Base-by-base conservation (phyloP, 2,888 invertebrate species). In the Lasioglossum zephyrum region DNA sequence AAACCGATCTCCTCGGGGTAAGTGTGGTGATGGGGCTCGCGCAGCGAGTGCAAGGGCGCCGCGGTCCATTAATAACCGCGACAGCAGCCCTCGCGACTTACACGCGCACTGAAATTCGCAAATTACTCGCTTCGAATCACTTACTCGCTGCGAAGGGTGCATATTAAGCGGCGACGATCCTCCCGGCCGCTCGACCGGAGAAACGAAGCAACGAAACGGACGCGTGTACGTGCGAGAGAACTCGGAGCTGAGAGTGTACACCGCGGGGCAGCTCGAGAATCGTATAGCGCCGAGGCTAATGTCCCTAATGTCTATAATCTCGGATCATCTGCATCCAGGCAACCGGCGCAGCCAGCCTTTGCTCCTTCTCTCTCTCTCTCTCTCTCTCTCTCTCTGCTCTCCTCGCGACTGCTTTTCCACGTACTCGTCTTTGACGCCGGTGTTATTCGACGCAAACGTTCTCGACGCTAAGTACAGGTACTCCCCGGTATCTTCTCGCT, bases 271-370 rank as follows among this genome's bases (percentile, higher is more conserved):
- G 53, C 84, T 88, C 53, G 83, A 79, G 90, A 91, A 90, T 89
- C 88, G 79, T 86, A 87, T 89, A 91, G 89, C 90, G 87, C 85
- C 89, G 90, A 92, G 91, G 93, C 93, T 94, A 94, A 94, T 94
- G 94, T 92, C 92, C 91, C 92, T 94, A 94, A 95, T 94, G 94
- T 93, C 93, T 94, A 94, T 94, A 93, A 94, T 95, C 93, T 93
- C 88, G 92, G 90, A 92, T 94, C 93, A 94, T 94, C 93, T 92
- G 93, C 93, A 93, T 93, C 92, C 85, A 85, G 77, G 79, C 81
- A 63, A 76, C 77, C 36, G 57, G 92, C 79, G 82, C 76, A 78
- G 53, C 53, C 53, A 53, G 53, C 2, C 57, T n/a, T 53, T 9
- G 2, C 77, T 66, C 79, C 63, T 2, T 60, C 60, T 60, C 60